phyloP scores from a whole-genome alignment of 2,888 invertebrate species.

The Gerosis bhagava region DNA sequence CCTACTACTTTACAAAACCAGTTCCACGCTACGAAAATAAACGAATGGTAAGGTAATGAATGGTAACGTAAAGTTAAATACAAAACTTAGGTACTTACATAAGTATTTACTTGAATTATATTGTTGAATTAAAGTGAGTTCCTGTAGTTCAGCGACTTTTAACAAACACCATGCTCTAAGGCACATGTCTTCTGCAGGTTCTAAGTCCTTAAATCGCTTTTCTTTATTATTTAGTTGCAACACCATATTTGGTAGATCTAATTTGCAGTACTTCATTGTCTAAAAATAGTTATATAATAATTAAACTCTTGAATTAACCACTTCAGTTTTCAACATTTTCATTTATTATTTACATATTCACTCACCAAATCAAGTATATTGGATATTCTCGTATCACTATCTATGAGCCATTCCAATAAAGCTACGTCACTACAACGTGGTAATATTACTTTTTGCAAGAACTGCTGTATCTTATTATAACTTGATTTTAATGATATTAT shows the following conservation, averaged over 20 bases:
- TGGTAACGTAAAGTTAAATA: too few relatives aligned
- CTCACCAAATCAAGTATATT: conserved; percentile 57
- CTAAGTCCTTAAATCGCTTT: conserved; percentile 41
- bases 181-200: conserved; percentile 52
- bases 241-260: conserved; percentile 29
- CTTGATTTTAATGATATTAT: conserved; percentile 50
- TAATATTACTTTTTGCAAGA: conserved; percentile 52
- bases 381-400: conserved; percentile 56
- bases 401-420: conserved; percentile 64
- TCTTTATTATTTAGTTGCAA: conserved; percentile 24
- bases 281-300: conserved; percentile 6
- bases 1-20: too few relatives aligned
- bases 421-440: conserved; percentile 58
- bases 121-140: conserved; percentile 41
- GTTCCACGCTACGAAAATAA: too few relatives aligned
- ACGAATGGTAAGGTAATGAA: too few relatives aligned
- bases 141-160: conserved; percentile 69
- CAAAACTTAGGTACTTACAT: conserved; percentile 25
- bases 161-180: conserved; percentile 66
- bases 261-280: conserved; percentile 31
- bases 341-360: conserved; percentile 7
- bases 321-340: too few relatives aligned
- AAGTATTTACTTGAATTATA: conserved; percentile 30
- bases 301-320: too few relatives aligned
- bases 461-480: conserved; percentile 48